phyloP scores from a whole-genome alignment of 1,140 invertebrate species.

The Calliopsis andreniformis region DNA sequence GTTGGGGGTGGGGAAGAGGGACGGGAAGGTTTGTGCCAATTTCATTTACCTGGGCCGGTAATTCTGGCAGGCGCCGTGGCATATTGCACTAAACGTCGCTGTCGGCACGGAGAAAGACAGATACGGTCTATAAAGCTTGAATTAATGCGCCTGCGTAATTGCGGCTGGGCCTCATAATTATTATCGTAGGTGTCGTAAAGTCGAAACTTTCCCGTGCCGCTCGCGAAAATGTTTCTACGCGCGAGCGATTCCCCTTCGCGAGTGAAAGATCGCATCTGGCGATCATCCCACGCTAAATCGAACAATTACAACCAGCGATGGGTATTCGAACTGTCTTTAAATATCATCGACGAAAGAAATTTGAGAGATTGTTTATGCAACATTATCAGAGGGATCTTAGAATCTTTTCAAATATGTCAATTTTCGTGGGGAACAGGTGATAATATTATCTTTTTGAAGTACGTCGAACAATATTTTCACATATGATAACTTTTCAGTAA shows the following conservation, averaged over 20 bases:
- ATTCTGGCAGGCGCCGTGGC: conserved; percentile 27
- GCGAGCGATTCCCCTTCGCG: not conserved
- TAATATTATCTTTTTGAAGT: too few relatives aligned
- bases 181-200: conserved; percentile 3
- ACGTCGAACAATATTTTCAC: too few relatives aligned
- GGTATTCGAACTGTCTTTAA: too few relatives aligned
- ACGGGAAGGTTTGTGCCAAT: conserved; percentile 43
- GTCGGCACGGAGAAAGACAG: conserved; percentile 36
- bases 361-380: too few relatives aligned
- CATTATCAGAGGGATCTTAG: too few relatives aligned
- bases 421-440: too few relatives aligned
- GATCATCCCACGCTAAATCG: not conserved
- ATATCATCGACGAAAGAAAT: too few relatives aligned
- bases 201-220: conserved; percentile 28
- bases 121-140: conserved; percentile 56
- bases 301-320: not conserved
- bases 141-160: conserved; percentile 56
- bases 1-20: not conserved
- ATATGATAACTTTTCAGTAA: too few relatives aligned
- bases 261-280: not conserved
- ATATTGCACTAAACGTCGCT: conserved; percentile 51
- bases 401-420: too few relatives aligned
- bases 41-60: conserved; percentile 54
- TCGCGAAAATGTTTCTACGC: not conserved
- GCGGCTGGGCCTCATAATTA: conserved; percentile 36